These are phyloP conservation scores for Tigriopus californicus DNA, from an alignment of 2,888 invertebrate genomes.

Conservation along the genomic window DNA sequence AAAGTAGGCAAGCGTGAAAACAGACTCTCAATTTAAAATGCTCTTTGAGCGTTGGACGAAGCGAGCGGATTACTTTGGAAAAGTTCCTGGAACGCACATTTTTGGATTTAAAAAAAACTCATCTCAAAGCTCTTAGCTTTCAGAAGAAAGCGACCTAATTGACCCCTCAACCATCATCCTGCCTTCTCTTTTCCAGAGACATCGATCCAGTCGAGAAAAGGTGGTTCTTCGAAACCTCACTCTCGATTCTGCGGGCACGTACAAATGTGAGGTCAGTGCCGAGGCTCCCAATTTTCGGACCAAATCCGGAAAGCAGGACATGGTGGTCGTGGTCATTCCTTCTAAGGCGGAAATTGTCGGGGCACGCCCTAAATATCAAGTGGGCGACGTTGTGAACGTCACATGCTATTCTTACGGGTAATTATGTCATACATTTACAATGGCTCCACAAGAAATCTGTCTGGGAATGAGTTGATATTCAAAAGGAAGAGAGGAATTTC, in stretches of 20 bases:
- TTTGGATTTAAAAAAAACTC: too few relatives aligned
- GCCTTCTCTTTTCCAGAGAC: neutral
- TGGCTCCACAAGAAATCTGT: too few relatives aligned
- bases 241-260: neutral
- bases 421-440: neutral
- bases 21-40: too few relatives aligned
- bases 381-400: conserved; percentile 5
- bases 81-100: too few relatives aligned
- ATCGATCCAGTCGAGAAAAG: neutral
- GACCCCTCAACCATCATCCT: neutral
- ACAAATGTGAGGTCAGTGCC: conserved; percentile 14
- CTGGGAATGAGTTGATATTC: too few relatives aligned
- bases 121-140: too few relatives aligned
- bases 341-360: neutral
- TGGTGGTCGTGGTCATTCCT: conserved; percentile 3
- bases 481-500: too few relatives aligned
- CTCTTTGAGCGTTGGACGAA: too few relatives aligned
- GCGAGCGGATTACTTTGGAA: too few relatives aligned
- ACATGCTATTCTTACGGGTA: conserved; percentile 7
- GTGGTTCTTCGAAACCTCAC: neutral
- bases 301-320: conserved; percentile 8
- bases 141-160: too few relatives aligned
- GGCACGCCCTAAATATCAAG: conserved; percentile 2
- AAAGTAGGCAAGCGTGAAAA: too few relatives aligned
- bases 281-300: conserved; percentile 14